Base-by-base conservation (phyloP, 2,113 vertebrate genomes). In the Mellivora capensis region DNA sequence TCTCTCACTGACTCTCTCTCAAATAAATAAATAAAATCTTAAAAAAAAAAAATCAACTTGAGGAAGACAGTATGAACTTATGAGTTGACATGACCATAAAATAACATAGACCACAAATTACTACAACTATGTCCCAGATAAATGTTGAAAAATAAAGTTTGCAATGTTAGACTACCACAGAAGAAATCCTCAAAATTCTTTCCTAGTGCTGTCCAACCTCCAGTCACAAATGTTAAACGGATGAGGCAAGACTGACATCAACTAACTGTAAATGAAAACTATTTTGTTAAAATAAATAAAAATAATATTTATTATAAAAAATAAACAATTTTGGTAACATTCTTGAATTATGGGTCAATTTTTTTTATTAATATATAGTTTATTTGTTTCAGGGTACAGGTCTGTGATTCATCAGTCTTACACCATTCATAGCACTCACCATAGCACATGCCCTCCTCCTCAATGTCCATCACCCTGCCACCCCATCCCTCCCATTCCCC, bases 151-250 rank as follows among this genome's bases (percentile, higher is more conserved):
- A 52, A 87, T 47, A 67, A 84, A 47, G 39, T 77, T 54, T 72
- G n/a, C 47, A 59, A 87, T 79, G 67, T 80, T 29, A 91, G 76
- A 81, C 76, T 31, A 80, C 18, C 42, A 74, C 15, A 95, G n/a
- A 93, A 82, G 61, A 94, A 96, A 87, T 47, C 37, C 62, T 95
- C 47, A 74, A 23, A 86, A 81, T 84, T 14, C 27, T 67, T 89
- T 88, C 42, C 29, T 64, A 80, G 37, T 52, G 21, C 29, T 71
- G 86, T 23, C n/a, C 47, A 82, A 57, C 47, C 76, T 89, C 42
- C 31, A 85, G 14, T 74, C 42, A 93, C 67, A 91, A 96, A 94
- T 62, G 54, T 57, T 93, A 87, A 94, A 80, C 27, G 49, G 25
- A 9, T 37, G 47, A 72, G 49, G n/a, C 8, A 83, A 9, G 44